Conservation (phyloP, 1,140 invertebrate species). For the Heliconius nattereri region DNA sequence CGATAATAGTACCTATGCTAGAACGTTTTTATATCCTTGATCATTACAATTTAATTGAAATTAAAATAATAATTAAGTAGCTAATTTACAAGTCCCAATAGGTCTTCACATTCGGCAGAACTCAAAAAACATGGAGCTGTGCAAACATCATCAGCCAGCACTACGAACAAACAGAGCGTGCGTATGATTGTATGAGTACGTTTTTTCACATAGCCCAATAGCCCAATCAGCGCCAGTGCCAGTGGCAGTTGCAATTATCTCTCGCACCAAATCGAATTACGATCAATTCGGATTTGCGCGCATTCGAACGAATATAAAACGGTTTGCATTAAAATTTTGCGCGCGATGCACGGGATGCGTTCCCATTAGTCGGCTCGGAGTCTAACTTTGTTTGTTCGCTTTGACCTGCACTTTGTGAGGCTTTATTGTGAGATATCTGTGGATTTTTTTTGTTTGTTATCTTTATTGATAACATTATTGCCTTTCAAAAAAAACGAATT, state of each 20-base stretch:
- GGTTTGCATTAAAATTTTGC: constrained; percentile 80
- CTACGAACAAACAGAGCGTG: constrained; percentile 65
- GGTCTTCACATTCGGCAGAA: constrained; percentile 25
- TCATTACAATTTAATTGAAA: too few species aligned
- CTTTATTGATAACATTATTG: too few species aligned
- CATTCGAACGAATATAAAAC: constrained; percentile 80
- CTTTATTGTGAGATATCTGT: constrained; percentile 40
- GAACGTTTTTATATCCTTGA: too few species aligned
- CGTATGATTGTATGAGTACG: constrained; percentile 68
- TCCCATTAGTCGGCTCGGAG: constrained; percentile 70
- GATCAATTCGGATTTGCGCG: constrained; percentile 82
- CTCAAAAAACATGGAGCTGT: constrained; percentile 58
- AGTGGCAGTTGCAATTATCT: constrained; percentile 81
- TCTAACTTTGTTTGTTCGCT: constrained; percentile 68
- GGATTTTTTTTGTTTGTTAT: background rate
- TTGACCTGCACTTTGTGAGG: constrained; percentile 38
- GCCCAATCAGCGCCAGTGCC: constrained; percentile 78
- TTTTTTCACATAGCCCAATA: constrained; percentile 65
- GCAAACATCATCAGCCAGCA: constrained; percentile 74
- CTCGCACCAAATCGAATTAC: constrained; percentile 79
- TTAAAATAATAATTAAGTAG: background rate
- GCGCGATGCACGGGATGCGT: constrained; percentile 75
- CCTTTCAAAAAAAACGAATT: too few species aligned
- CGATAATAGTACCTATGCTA: too few species aligned
- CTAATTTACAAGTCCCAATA: constrained; percentile 24